A percentile compares a stretch with the other conserved stretches of the same genome.
These are phyloP conservation scores for Noctua janthina DNA, from an alignment of 2,888 invertebrate genomes.

Conservation along the genomic window DNA sequence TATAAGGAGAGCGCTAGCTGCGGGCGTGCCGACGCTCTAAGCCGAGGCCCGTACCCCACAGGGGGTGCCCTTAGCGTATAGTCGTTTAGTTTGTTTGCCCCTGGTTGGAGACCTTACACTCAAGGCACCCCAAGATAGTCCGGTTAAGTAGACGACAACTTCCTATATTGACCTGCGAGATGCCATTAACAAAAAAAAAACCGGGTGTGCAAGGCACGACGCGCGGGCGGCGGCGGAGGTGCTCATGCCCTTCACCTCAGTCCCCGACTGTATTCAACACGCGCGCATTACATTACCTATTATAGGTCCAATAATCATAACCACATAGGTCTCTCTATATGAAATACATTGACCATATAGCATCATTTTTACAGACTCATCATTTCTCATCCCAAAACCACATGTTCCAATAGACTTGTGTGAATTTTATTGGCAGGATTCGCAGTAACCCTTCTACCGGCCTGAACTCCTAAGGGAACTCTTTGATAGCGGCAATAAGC, in stretches of 20 bases:
- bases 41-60: no score
- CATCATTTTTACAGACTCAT: neutral
- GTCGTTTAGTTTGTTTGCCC: no score
- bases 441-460: slow-evolving; percentile 14
- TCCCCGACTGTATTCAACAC: neutral
- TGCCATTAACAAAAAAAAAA: no score
- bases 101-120: no score
- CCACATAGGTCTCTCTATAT: neutral
- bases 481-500: slow-evolving; percentile 49
- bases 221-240: neutral
- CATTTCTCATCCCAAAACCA: neutral
- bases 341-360: neutral
- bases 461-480: slow-evolving; percentile 23
- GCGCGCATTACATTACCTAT: neutral
- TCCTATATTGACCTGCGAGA: no score
- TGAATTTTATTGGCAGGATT: slow-evolving; percentile 22
- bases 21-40: no score
- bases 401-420: neutral
- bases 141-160: no score
- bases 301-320: neutral
- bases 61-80: no score
- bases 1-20: no score
- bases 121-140: no score
- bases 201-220: neutral
- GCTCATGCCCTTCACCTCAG: neutral